Evolutionary conservation across 1,140 invertebrate species (phyloP), one percentile per base, ranked within the genome.

Genomic region (Tetramorium simillimum): DNA sequence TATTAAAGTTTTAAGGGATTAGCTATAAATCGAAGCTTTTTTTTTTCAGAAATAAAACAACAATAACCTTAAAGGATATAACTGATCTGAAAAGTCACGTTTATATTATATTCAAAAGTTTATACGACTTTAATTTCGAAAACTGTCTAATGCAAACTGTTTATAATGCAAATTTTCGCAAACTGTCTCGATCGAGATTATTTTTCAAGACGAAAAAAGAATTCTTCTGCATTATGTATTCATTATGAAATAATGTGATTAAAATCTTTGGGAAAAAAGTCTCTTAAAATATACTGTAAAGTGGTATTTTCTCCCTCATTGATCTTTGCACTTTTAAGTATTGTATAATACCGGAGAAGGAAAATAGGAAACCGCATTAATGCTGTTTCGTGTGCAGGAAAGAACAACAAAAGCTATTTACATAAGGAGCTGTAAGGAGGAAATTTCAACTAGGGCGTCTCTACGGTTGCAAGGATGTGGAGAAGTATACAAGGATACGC

Each of bases 351-450:
- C 49, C 5, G 18, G 40, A 0, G 28, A 21, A 60, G 9, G 56
- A 46, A 73, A 60, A 37, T 33, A 16, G 18, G n/a, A 75, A 24
- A 75, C 21, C 12, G 0, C 53, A 46, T 72, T 62, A 60, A 46
- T 73, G 24, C 24, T 24, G 53, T 46, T 84, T 62, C 69, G 16
- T 16, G 24, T n/a, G 24, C 40, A 24, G 46, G 53, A 60, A 75
- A 84, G 40, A 75, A 58, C 14, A 75, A 73, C 24, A 73, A 60
- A 49, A 46, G 53, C 40, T 49, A 37, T 73, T 84, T 73, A 60
- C 43, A 7, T 62, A 84, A 21, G 43, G n/a, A 33, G n/a, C 24
- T n/a, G n/a, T 49, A 37, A 73, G 56, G 14, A 37, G 40, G 33
- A 56, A 84, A 75, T 84, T 84, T 84, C 78, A 43, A 51, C n/a